These are phyloP conservation scores for Morelia viridis DNA, from an alignment of 2,797 vertebrate genomes.

Conservation along the genomic window DNA sequence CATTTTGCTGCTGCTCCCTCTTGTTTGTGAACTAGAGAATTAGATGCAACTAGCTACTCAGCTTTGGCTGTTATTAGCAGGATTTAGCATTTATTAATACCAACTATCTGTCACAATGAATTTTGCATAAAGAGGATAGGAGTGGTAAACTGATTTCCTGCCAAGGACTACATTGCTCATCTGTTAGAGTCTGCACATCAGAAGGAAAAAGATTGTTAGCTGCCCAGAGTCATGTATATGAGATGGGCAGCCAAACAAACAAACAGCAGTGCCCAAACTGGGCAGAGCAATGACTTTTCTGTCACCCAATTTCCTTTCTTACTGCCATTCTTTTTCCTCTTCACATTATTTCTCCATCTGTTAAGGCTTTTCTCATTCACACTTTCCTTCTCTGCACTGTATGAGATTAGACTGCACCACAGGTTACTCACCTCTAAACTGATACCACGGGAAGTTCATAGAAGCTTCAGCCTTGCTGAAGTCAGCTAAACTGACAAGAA, in stretches of 20 bases:
- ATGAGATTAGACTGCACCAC: not conserved
- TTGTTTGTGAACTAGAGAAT: not conserved
- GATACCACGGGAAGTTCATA: constrained; percentile 44
- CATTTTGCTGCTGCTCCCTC: not conserved
- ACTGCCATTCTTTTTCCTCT: not conserved
- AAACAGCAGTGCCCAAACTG: not conserved
- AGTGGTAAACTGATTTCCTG: not conserved
- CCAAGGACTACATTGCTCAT: not conserved
- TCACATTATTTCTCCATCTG: not conserved
- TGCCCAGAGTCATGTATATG: not conserved
- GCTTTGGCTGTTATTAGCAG: not conserved
- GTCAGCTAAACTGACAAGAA: constrained; percentile 50
- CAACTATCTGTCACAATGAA: not conserved
- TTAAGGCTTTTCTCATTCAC: not conserved
- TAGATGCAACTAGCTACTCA: not conserved
- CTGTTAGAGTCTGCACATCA: not conserved
- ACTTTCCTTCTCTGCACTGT: not conserved
- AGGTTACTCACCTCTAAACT: not conserved
- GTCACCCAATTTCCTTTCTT: not conserved
- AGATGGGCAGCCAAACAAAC: not conserved
- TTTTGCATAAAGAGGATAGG: not conserved
- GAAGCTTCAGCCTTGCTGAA: not conserved
- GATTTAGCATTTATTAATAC: not conserved
- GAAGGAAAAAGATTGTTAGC: not conserved
- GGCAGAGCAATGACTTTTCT: not conserved